These are phyloP conservation scores for Notodromas monacha DNA, from an alignment of 2,888 invertebrate species.

Conservation along the genomic window DNA sequence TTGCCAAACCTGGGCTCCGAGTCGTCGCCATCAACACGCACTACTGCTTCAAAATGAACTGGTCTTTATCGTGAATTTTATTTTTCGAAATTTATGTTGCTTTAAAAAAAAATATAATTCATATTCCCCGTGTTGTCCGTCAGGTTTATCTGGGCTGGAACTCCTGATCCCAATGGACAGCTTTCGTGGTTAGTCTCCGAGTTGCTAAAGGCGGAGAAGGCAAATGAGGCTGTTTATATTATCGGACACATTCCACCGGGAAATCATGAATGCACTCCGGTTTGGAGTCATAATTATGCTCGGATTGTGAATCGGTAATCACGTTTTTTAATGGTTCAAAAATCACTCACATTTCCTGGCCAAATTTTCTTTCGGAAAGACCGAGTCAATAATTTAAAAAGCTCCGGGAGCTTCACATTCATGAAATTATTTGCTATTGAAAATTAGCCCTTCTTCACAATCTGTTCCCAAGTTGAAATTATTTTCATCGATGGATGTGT, in stretches of 20 bases:
- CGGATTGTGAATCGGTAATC: constrained; percentile 12
- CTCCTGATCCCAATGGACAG: constrained; percentile 21
- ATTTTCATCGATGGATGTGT: too few species aligned
- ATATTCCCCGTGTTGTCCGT: constrained; percentile 13
- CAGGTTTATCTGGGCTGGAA: constrained; percentile 31
- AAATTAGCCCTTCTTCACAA: too few species aligned
- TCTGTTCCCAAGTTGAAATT: too few species aligned
- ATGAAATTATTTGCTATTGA: too few species aligned
- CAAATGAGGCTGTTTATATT: constrained; percentile 19
- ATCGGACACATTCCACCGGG: constrained; percentile 22
- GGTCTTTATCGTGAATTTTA: constrained; percentile 1
- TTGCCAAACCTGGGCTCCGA: constrained; percentile 30
- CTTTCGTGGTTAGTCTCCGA: constrained; percentile 20
- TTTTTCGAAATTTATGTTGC: neutral
- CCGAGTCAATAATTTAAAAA: too few species aligned
- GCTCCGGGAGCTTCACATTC: too few species aligned
- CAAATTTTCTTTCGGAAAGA: too few species aligned
- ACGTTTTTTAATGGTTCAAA: too few species aligned
- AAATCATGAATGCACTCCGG: constrained; percentile 16
- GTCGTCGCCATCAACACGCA: constrained; percentile 48
- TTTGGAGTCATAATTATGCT: constrained; percentile 19
- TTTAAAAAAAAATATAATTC: neutral
- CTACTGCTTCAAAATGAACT: constrained; percentile 35
- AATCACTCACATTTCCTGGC: too few species aligned
- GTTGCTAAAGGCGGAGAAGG: constrained; percentile 18